phyloP scores from a whole-genome alignment of 2,797 vertebrate species.

The Sitta carolinensis region DNA sequence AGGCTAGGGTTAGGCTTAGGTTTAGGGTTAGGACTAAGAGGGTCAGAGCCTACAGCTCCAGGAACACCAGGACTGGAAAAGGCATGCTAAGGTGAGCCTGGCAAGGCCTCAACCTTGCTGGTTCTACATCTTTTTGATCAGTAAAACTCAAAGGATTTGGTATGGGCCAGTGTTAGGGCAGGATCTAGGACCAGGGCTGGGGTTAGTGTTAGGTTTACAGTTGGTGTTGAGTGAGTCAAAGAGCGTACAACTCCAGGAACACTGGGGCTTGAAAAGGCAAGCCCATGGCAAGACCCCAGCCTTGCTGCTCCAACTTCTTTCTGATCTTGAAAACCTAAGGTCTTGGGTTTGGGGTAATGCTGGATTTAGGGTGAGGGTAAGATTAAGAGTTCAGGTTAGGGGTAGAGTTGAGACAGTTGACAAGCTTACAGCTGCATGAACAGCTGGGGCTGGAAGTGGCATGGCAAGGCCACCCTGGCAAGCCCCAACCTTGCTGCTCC shows the following conservation, averaged over 20 bases:
- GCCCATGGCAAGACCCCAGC: background rate
- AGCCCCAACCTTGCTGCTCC: background rate
- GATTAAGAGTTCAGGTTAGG: background rate
- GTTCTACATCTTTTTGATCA: background rate
- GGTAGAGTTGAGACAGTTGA: background rate
- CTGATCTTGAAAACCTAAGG: background rate
- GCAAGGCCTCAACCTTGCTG: background rate
- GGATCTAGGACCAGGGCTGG: no score
- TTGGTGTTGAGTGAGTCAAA: background rate
- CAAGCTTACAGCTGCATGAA: background rate
- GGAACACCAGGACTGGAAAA: background rate
- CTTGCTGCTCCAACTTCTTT: background rate
- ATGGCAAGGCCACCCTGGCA: background rate
- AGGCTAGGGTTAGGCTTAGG: background rate
- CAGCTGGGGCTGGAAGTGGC: background rate
- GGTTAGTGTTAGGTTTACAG: background rate
- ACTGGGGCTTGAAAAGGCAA: background rate
- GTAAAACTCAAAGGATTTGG: background rate
- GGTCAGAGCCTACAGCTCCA: background rate
- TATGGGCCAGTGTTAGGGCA: background rate
- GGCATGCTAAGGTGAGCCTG: fast-evolving
- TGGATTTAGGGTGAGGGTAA: background rate
- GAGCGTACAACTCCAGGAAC: background rate
- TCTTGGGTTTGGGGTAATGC: no score
- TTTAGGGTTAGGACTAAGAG: background rate